Percentiles rank a stretch among this genome's conserved stretches.
These are phyloP conservation scores for Hydrolagus colliei DNA, from an alignment of 2,797 vertebrate genomes.

Conservation along the genomic window DNA sequence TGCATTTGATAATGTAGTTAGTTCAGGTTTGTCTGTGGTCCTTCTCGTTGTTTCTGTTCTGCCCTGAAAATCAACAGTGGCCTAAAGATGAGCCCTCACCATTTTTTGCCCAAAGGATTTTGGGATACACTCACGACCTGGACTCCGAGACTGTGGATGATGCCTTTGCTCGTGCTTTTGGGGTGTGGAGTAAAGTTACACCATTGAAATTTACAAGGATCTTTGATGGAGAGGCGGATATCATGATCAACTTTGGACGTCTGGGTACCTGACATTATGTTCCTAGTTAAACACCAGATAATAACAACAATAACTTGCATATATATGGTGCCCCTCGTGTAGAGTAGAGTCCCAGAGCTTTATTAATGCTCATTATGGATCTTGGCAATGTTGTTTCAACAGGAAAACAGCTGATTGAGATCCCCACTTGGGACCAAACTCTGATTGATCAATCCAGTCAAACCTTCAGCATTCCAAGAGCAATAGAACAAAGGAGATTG, in stretches of 20 bases:
- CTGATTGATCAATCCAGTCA: no score
- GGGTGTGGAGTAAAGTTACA: slow-evolving; percentile 92
- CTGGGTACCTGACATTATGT: slow-evolving; percentile 66
- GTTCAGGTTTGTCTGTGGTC: no score
- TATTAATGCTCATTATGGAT: no score
- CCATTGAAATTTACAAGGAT: slow-evolving; percentile 77
- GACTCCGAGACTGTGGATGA: slow-evolving; percentile 89
- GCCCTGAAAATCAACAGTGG: background rate
- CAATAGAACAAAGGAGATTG: no score
- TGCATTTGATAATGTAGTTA: background rate
- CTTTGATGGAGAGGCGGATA: slow-evolving; percentile 90
- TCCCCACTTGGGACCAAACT: no score
- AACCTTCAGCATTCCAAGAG: no score
- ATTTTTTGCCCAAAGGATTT: slow-evolving; percentile 62
- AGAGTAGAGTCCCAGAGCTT: no score
- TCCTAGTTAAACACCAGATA: background rate
- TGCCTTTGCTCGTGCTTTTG: slow-evolving; percentile 88
- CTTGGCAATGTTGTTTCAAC: no score
- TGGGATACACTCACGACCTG: slow-evolving; percentile 82
- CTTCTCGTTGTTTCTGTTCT: background rate
- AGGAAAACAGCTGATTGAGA: no score
- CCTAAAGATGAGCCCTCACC: background rate
- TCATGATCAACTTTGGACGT: slow-evolving; percentile 96
- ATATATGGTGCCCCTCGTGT: no score
- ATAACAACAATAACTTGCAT: no score